A percentile compares a stretch with the other conserved stretches of the same genome.
Conservation (phyloP, 2,797 vertebrate species). For the Hypotaenidia philippensis region DNA sequence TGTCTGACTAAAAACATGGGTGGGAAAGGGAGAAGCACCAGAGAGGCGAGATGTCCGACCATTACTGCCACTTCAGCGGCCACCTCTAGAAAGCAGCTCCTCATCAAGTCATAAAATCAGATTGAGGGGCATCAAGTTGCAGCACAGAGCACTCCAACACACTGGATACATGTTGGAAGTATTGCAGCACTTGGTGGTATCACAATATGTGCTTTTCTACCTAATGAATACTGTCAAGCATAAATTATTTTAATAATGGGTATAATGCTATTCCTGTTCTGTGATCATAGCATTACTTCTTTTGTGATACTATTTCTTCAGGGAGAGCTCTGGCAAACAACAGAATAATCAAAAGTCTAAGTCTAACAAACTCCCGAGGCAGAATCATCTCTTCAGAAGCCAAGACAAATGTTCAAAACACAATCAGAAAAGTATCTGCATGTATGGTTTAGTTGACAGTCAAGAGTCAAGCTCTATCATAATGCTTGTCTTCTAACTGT, state of each 20-base stretch:
- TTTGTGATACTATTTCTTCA: not conserved
- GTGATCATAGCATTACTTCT: not conserved
- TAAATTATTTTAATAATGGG: not conserved
- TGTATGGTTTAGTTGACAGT: not conserved
- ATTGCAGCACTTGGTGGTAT: not conserved
- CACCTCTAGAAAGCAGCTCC: not conserved
- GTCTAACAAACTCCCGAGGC: not conserved
- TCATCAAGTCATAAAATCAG: not conserved
- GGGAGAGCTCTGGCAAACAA: not conserved
- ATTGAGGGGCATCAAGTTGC: not conserved
- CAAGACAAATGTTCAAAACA: not conserved
- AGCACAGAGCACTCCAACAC: not conserved
- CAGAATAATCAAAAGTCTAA: not conserved
- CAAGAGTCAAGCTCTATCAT: not conserved
- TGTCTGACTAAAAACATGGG: rapidly evolving
- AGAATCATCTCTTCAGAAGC: not conserved
- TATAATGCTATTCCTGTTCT: not conserved
- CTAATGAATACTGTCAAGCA: not conserved
- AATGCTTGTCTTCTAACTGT: not conserved
- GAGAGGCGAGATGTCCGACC: not conserved
- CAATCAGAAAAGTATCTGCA: not conserved
- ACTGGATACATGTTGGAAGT: not conserved
- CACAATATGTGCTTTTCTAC: not conserved
- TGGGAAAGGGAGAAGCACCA: not conserved
- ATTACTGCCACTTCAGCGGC: not conserved